phyloP scores from a whole-genome alignment of 2,888 invertebrate species.

The Elmis aenea region DNA sequence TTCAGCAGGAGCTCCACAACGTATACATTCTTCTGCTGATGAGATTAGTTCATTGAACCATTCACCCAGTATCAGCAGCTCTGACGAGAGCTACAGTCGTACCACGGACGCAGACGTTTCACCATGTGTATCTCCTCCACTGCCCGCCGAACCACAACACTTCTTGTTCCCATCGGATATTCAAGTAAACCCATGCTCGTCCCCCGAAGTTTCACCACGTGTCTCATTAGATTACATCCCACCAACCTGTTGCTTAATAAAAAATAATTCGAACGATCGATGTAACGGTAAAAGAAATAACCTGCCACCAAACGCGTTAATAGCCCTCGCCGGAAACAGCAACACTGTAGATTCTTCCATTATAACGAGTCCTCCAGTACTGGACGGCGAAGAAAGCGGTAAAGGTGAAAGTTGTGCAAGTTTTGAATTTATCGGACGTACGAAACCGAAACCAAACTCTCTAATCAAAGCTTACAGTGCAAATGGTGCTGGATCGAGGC shows the following conservation, averaged over 20 bases:
- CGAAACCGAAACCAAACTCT: constrained; percentile 31
- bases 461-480: constrained; percentile 40
- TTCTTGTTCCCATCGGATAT: constrained; percentile 61
- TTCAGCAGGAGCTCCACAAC: constrained; percentile 45
- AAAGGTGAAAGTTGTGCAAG: constrained; percentile 60
- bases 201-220: constrained; percentile 46
- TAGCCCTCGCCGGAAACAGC: constrained; percentile 47
- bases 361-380: constrained; percentile 52
- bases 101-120: constrained; percentile 69
- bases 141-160: constrained; percentile 49
- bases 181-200: constrained; percentile 48
- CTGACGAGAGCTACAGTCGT: constrained; percentile 78
- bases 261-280: constrained; percentile 34
- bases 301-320: constrained; percentile 56
- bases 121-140: constrained; percentile 49
- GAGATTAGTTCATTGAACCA: constrained; percentile 77
- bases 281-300: constrained; percentile 35
- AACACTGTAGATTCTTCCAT: constrained; percentile 48
- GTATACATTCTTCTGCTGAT: constrained; percentile 75
- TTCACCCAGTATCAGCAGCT: constrained; percentile 77
- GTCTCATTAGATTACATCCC: constrained; percentile 51
- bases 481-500: constrained; percentile 28
- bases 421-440: constrained; percentile 56
- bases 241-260: constrained; percentile 47
- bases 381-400: constrained; percentile 59